Base-by-base conservation (phyloP, 2,113 vertebrate genomes). In the Forbesichthys papilliferus region DNA sequence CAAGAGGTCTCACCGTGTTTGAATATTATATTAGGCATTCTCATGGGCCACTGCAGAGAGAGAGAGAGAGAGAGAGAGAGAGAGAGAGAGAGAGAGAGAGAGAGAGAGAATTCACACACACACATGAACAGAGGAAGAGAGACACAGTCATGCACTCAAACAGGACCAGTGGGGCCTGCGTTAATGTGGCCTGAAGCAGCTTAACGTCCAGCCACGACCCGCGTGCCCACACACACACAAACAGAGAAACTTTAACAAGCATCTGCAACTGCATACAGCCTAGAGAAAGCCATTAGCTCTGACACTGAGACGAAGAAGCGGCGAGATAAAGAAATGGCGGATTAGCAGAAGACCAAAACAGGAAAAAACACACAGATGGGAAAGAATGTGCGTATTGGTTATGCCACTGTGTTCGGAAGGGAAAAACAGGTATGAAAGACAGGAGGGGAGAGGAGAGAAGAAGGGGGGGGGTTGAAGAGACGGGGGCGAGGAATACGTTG, bases 1-100 rank as follows among this genome's bases (percentile, higher is more conserved):
- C 12, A 18, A 78, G 81, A 82, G 33, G 66, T 69, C 84, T 85
- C 87, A 87, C 73, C 68, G 72, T 65, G 82, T 59, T 78, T 90
- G 87, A 90, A 91, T 91, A 91, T 91, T 91, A 86, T 86, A 91
- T 91, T 84, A 91, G 79, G 68, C 54, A 73, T 85, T 81, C 89
- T 89, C 88, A 86, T 86, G 87, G 86, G 84, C 85, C 61, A 73
- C 60, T 81, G 79, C 70, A 54, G 3, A 54, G 27, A 61, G 42
- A 48, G 18, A 56, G 51, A 54, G 34, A 42, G 18, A 56, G 51
- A 54, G 34, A 42, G 60, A 66, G 66, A 64, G 69, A 54, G 3
- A 54, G 27, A 61, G 42, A 48, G 18, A 56, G 51, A 54, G 34
- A 42, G 36, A 61, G 46, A 74, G 69, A 66, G 66, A 64, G 69